These are phyloP conservation scores for Thereva unica DNA, from an alignment of 2,888 invertebrate species.

Conservation along the genomic window DNA sequence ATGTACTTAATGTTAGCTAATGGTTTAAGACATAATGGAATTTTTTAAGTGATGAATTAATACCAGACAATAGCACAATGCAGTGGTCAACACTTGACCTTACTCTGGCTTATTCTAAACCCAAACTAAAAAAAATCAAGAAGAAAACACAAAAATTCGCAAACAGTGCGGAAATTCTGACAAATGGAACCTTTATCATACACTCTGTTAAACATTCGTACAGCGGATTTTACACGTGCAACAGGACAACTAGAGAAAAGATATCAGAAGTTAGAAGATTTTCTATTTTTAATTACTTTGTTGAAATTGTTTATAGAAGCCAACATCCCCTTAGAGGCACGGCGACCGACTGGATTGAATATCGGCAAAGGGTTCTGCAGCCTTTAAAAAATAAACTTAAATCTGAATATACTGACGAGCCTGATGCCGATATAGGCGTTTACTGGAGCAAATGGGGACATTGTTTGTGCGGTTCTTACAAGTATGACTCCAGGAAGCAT, in stretches of 20 bases:
- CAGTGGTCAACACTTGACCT: too few relatives aligned
- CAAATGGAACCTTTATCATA: not conserved
- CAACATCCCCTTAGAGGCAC: conserved; percentile 11
- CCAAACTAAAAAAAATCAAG: too few relatives aligned
- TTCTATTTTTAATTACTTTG: conserved; percentile 13
- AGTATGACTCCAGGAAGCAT: conserved; percentile 25
- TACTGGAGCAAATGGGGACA: conserved; percentile 27
- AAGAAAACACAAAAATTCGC: too few relatives aligned
- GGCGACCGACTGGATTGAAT: conserved; percentile 30
- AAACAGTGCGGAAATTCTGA: too few relatives aligned
- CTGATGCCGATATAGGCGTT: conserved; percentile 17
- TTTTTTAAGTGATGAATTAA: conserved; percentile 26
- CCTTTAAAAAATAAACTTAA: conserved; percentile 13
- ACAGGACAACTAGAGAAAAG: conserved; percentile 6
- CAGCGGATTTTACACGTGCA: conserved; percentile 32
- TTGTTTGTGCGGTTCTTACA: conserved; percentile 35
- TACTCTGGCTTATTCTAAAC: too few relatives aligned
- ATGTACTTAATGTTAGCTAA: not conserved
- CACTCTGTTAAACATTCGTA: conserved; percentile 17
- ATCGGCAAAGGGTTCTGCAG: conserved; percentile 25
- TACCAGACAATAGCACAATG: conserved; percentile 25
- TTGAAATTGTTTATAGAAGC: conserved; percentile 17
- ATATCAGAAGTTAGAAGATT: conserved; percentile 16
- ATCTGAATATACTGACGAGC: conserved; percentile 23
- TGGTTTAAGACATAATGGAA: not conserved